These are phyloP conservation scores for Sciurus niger DNA, from an alignment of 2,113 vertebrate genomes.

Conservation along the genomic window DNA sequence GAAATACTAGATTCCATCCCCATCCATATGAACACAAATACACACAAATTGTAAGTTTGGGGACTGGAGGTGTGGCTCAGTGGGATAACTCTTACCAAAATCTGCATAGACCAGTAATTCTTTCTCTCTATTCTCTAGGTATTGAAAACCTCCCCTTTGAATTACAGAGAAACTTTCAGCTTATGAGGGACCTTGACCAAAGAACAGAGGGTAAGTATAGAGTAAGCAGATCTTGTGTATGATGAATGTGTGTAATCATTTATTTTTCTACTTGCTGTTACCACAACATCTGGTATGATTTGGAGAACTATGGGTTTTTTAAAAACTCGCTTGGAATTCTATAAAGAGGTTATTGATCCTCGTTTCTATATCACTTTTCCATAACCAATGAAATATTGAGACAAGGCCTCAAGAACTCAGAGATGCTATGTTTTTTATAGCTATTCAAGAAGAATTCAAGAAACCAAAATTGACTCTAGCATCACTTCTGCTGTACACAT, in stretches of 20 bases:
- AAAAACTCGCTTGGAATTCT: not conserved
- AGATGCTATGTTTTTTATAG: slow-evolving; percentile 33
- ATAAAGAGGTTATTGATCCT: slow-evolving; percentile 50
- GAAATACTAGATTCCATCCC: not conserved
- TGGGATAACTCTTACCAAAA: not conserved
- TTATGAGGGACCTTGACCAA: slow-evolving; percentile 98
- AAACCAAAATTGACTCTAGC: slow-evolving; percentile 5
- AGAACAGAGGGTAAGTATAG: slow-evolving; percentile 95
- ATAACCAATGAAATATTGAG: slow-evolving; percentile 5
- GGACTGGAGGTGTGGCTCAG: not conserved
- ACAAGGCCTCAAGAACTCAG: slow-evolving; percentile 22
- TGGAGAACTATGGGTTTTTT: slow-evolving; percentile 34
- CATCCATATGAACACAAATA: not conserved
- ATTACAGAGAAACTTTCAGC: slow-evolving; percentile 98
- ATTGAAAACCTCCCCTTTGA: slow-evolving; percentile 99
- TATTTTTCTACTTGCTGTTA: not conserved
- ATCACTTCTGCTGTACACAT: slow-evolving; percentile 12
- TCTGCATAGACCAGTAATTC: not conserved
- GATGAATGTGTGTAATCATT: not conserved
- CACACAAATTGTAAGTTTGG: not conserved
- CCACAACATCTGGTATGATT: not conserved
- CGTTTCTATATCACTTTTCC: slow-evolving; percentile 28
- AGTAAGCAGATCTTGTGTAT: not conserved
- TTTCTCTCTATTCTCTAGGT: slow-evolving; percentile 87
- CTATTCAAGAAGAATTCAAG: slow-evolving; percentile 55